Evolutionary conservation across 2,888 invertebrate genomes (phyloP), one percentile per base, ranked within the genome.

Genomic region (Andrena chrysosceles): DNA sequence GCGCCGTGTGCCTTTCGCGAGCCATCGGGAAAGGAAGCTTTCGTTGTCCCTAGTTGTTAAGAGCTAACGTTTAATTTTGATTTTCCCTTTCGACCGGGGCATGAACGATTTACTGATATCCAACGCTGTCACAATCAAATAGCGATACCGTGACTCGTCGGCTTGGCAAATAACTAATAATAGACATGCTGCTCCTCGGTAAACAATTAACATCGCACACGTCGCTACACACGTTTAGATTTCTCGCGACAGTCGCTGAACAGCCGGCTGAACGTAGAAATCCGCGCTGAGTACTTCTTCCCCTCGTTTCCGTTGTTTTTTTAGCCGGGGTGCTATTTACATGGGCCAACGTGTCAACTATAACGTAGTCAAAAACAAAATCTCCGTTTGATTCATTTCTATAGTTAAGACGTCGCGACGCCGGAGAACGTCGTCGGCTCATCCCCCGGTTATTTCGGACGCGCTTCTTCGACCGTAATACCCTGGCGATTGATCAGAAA

Each of bases 361-460:
- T 74, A 81, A 86, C 77, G 77, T 81, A 85, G 82, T 83, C 75
- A 48, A 83, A 87, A 84, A 42, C 13, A 5, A 42, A 13, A 4
- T 68, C 85, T 71, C 85, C 63, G 64, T 88, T 88, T 87, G 88
- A 87, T 88, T 88, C 84, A 80, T 75, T 87, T 88, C 81, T 88
- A 83, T 76, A 76, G 26, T 83, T 80, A 82, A 85, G 72, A 85
- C 59, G 76, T 73, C 67, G 63, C 79, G 62, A 77, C 73, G 81
- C 6, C 78, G 67, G 68, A 31, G 68, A 68, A 29, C 33, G 29
- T 29, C 60, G 64, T 56, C 59, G n/a, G 70, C 10, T 2, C 67
- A 78, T 77, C 62, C 49, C 71, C 63, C 52, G 54, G 59, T 79
- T 84, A 78, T 29, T 20, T 52, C n/a, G 23, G 23, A 56, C 20